Base-by-base conservation (phyloP, 2,797 vertebrate species). In the Clarias pachynema region DNA sequence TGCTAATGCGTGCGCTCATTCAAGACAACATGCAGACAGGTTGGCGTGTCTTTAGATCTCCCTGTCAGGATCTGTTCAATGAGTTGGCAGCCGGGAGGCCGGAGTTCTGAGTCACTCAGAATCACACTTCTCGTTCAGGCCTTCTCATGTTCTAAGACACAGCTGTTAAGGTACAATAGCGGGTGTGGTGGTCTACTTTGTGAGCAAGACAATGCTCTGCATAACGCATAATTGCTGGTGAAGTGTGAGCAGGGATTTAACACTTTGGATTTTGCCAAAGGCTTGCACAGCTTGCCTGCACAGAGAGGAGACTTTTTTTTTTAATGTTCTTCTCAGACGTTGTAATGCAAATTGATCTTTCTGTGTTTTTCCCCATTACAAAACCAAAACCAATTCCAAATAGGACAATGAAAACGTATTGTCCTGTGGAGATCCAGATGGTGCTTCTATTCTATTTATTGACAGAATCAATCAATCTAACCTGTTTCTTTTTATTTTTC, bases 21-120 rank as follows among this genome's bases (percentile, higher is more conserved):
- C 60, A 60, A 75, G 60, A 75, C 79, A 79, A 56, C 44, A 73
- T 20, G 69, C 82, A 84, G 81, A 86, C 81, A 66, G 75, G 24
- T 62, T 49, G 85, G 81, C 75, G 14, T 66, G 59, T 66, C 53
- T 83, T 73, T 69, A 83, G 79, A 59, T 70, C 53, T 62, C 57
- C 65, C 81, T 26, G 66, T 63, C n/a, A 3, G 65, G 68, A 86
- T 84, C 68, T 37, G 66, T 84, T 87, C 62, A 60, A n/a, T 9
- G n/a, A 56, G 22, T 31, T 85, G 85, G 84, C 89, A 89, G 79
- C 80, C 86, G 73, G 91, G 88, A 89, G 86, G 93, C 89, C 87
- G 91, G 91, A 84, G 89, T 91, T 89, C 86, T 91, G 90, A 93
- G 87, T 93, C 93, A 91, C 89, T 84, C 90, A 81, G 91, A 91